A percentile compares a stretch with the other conserved stretches of the same genome.
Evolutionary conservation across 2,888 invertebrate species (phyloP).

Genomic region (Drosophila austrosaltans): DNA sequence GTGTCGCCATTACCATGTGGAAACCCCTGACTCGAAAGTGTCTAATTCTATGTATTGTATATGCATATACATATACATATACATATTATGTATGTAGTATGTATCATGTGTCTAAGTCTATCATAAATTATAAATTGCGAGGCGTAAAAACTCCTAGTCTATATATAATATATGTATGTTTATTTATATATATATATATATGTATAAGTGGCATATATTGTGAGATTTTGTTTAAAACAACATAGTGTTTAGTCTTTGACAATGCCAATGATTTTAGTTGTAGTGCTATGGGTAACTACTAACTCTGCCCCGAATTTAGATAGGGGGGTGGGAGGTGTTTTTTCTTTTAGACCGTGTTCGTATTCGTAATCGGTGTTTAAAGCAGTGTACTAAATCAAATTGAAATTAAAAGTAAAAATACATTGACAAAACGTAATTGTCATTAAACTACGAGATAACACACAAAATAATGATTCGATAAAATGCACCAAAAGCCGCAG

Average conservation of each 20-base stretch:
- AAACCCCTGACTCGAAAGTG: conserved; percentile 13
- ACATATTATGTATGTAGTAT: not conserved
- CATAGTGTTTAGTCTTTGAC: conserved; percentile 55
- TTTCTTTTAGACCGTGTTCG: conserved; percentile 1
- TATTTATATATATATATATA: conserved; percentile 10
- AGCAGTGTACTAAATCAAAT: conserved; percentile 10
- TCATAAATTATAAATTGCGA: conserved; percentile 54
- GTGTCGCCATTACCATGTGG: conserved; percentile 8
- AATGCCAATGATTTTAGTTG: conserved; percentile 28
- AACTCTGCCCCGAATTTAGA: not conserved
- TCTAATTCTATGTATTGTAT: not conserved
- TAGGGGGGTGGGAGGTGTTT: not conserved
- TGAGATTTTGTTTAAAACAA: conserved; percentile 43
- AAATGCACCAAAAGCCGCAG: conserved; percentile 4
- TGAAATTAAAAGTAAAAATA: conserved; percentile 16
- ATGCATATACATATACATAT: no score
- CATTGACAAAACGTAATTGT: not conserved
- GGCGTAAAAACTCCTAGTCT: conserved; percentile 48
- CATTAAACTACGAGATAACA: not conserved
- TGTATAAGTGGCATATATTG: conserved; percentile 10
- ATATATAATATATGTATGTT: conserved; percentile 5
- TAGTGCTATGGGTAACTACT: not conserved
- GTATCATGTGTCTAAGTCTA: conserved; percentile 4
- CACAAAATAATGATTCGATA: conserved; percentile 10
- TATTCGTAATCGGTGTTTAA: conserved; percentile 11